phyloP scores from a whole-genome alignment of 2,797 vertebrate species.

The Erethizon dorsatum region DNA sequence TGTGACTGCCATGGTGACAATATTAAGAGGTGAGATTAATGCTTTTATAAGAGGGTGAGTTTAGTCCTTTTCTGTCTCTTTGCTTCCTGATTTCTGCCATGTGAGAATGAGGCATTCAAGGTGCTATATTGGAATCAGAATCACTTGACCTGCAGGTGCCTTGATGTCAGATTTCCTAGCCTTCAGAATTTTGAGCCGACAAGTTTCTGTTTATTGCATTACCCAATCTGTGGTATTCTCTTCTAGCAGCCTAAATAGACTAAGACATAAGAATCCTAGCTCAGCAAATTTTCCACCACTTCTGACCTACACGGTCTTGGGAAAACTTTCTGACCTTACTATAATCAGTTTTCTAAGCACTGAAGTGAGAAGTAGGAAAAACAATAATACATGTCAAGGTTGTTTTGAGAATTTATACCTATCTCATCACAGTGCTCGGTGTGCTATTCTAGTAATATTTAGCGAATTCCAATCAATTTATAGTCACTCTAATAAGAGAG shows the following conservation, averaged over 20 bases:
- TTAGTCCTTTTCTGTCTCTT: background rate
- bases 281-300: background rate
- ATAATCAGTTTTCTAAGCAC: slow-evolving; percentile 6
- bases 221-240: background rate
- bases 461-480: background rate
- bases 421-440: background rate
- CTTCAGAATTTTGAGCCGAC: background rate
- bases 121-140: background rate
- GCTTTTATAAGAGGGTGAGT: too few relatives aligned
- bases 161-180: too few relatives aligned
- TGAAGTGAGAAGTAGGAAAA: slow-evolving; percentile 40
- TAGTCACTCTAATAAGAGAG: background rate
- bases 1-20: background rate
- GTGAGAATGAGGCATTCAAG: background rate
- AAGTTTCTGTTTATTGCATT: background rate
- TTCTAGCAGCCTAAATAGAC: background rate
- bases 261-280: background rate
- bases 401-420: slow-evolving; percentile 20
- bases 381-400: background rate
- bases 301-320: background rate
- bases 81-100: background rate
- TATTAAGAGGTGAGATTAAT: background rate
- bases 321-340: background rate
- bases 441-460: slow-evolving; percentile 3
- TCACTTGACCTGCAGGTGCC: fast-evolving